Evolutionary conservation across 35 echinoderm and acorn worm species (phyloP).

Genomic region (Chiridota heheva): DNA sequence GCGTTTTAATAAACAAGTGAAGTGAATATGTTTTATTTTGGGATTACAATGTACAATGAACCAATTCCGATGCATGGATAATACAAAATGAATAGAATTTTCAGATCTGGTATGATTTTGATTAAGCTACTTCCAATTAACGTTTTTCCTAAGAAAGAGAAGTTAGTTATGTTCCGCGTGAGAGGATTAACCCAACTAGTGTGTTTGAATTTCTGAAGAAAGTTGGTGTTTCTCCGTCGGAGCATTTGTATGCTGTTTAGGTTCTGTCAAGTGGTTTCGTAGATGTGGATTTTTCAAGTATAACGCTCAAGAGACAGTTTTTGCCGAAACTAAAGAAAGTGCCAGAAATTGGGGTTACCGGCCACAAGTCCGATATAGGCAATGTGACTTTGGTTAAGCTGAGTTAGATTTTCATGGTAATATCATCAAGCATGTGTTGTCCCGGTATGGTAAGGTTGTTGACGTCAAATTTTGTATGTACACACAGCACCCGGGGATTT

Average conservation of each 20-base stretch:
- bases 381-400: background rate
- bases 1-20: too few relatives aligned
- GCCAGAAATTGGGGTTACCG: too few relatives aligned
- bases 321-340: background rate
- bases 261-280: background rate
- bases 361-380: background rate
- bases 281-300: background rate
- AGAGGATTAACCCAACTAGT: too few relatives aligned
- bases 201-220: background rate
- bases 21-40: too few relatives aligned
- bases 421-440: background rate
- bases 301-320: background rate
- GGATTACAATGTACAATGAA: too few relatives aligned
- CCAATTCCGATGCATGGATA: too few relatives aligned
- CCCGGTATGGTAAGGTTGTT: conserved; percentile 31
- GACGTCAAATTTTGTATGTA: background rate
- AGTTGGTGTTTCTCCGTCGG: background rate
- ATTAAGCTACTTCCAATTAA: too few relatives aligned
- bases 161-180: too few relatives aligned
- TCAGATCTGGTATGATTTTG: too few relatives aligned
- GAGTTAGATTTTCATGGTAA: conserved; percentile 25
- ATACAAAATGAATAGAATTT: too few relatives aligned
- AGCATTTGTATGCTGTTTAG: background rate
- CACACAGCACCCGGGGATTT: background rate
- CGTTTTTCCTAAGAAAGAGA: too few relatives aligned